Percentiles rank a stretch among this genome's conserved stretches.
These are phyloP conservation scores for Phalera bucephala DNA, from an alignment of 2,888 invertebrate species.

Conservation along the genomic window DNA sequence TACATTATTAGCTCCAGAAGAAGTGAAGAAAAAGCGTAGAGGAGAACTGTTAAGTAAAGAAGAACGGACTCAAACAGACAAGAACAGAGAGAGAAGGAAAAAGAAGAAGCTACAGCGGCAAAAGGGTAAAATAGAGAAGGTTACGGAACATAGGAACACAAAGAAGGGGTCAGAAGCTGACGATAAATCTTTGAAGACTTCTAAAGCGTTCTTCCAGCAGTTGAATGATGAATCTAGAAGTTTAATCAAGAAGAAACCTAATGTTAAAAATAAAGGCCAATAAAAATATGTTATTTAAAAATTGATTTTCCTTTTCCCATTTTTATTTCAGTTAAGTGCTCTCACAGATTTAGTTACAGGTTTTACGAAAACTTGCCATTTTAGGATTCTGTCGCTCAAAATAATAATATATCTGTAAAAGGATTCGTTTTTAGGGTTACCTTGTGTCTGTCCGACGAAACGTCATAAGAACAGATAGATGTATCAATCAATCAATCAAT, in stretches of 20 bases:
- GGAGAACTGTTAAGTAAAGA: slow-evolving; percentile 86
- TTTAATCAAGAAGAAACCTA: slow-evolving; percentile 60
- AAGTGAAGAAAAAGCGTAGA: slow-evolving; percentile 86
- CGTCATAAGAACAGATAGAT: no score
- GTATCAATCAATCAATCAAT: no score
- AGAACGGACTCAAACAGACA: slow-evolving; percentile 93
- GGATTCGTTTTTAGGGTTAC: no score
- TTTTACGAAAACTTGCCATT: no score
- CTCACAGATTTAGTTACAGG: no score
- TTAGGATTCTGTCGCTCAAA: no score
- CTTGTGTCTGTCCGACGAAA: no score
- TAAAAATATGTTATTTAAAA: slow-evolving; percentile 23
- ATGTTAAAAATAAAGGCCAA: slow-evolving; percentile 62
- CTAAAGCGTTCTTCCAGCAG: slow-evolving; percentile 92
- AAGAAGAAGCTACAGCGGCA: slow-evolving; percentile 91
- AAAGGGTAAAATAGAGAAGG: slow-evolving; percentile 66
- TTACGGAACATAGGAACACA: slow-evolving; percentile 77
- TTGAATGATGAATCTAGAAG: slow-evolving; percentile 88
- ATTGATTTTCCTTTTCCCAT: no score
- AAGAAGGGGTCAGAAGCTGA: slow-evolving; percentile 82
- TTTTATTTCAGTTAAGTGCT: no score
- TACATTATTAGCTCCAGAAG: slow-evolving; percentile 94
- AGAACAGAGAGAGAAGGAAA: slow-evolving; percentile 92
- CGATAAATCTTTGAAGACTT: slow-evolving; percentile 84
- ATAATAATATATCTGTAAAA: no score